phyloP scores from a whole-genome alignment of 1,140 invertebrate genomes.

The Ridgeia piscesae region DNA sequence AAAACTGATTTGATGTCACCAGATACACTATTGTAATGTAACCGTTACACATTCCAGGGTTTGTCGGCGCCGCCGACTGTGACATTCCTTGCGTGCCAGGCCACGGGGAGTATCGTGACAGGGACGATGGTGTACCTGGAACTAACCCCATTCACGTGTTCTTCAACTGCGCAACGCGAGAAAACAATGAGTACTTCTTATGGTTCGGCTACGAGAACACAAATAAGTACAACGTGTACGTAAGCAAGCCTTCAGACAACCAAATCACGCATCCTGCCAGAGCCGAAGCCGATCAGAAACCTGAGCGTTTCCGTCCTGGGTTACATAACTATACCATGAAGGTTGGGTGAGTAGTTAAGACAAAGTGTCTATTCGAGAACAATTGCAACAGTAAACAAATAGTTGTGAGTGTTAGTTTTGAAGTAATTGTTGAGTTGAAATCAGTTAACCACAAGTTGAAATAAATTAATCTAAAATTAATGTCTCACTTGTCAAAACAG shows the following conservation, averaged over 20 bases:
- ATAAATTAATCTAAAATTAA: too few species aligned
- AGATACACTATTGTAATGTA: not conserved
- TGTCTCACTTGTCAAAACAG: too few species aligned
- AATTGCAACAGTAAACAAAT: not conserved
- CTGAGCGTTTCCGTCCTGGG: not conserved
- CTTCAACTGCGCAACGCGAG: not conserved
- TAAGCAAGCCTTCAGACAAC: constrained; percentile 18
- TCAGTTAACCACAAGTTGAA: too few species aligned
- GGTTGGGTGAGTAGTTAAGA: not conserved
- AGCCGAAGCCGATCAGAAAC: not conserved
- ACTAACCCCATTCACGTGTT: not conserved
- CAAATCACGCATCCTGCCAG: not conserved
- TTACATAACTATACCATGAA: not conserved
- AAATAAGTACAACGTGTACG: constrained; percentile 42
- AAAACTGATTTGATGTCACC: too few species aligned
- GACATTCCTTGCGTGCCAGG: constrained; percentile 37
- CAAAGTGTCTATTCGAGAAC: not conserved
- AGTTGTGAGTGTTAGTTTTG: not conserved
- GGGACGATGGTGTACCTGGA: constrained; percentile 29
- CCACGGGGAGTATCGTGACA: constrained; percentile 40
- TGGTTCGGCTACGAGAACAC: constrained; percentile 44
- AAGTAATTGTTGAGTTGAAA: not conserved
- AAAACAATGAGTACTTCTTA: not conserved
- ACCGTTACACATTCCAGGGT: constrained; percentile 31
- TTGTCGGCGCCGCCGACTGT: constrained; percentile 43